Percentiles rank a stretch among this genome's conserved stretches.
Conservation (phyloP, 2,888 invertebrate genomes). For the Pecten maximus region DNA sequence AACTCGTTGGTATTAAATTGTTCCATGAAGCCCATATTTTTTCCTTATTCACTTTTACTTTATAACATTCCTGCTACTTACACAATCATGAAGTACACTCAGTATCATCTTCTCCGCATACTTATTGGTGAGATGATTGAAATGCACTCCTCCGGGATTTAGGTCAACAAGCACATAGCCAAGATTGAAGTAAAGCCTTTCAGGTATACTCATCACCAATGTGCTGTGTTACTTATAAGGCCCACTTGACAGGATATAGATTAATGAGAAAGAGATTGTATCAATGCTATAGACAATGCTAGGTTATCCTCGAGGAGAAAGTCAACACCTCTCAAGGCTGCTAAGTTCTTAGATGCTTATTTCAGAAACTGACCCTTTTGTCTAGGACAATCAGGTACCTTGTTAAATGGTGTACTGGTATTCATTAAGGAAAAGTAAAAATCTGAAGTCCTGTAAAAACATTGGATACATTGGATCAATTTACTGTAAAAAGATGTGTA, state of each 20-base stretch:
- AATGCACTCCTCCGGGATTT: not conserved
- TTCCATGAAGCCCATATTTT: too few species aligned
- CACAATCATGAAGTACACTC: not conserved
- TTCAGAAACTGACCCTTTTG: too few species aligned
- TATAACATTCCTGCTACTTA: not conserved
- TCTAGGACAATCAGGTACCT: too few species aligned
- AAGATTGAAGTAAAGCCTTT: not conserved
- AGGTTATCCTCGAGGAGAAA: not conserved
- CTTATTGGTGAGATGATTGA: not conserved
- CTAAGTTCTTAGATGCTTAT: too few species aligned
- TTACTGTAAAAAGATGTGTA: too few species aligned
- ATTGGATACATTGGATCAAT: too few species aligned
- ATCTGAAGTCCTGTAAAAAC: too few species aligned
- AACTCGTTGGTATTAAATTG: too few species aligned
- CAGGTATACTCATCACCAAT: not conserved
- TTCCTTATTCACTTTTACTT: too few species aligned
- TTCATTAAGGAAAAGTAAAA: too few species aligned
- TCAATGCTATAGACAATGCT: not conserved
- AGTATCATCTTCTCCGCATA: not conserved
- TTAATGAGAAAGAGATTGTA: not conserved
- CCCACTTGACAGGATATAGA: not conserved
- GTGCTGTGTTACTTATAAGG: not conserved
- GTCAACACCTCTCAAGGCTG: not conserved
- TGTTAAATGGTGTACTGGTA: too few species aligned
- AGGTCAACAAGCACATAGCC: not conserved